Evolutionary conservation across 2,113 vertebrate species (phyloP).

Genomic region (Alethe castanea): DNA sequence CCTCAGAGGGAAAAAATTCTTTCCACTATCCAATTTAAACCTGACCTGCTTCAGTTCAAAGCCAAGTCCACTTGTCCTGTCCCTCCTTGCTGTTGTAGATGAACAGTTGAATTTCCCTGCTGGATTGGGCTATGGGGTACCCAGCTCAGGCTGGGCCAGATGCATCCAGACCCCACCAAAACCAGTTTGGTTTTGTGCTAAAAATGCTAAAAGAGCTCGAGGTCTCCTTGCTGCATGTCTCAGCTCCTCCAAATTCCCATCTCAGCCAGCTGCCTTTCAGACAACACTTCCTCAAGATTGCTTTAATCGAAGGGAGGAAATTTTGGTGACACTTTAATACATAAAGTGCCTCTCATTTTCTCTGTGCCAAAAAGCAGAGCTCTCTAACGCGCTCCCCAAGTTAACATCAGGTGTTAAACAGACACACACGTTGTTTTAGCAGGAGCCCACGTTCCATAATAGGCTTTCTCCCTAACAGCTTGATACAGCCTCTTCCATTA

Average conservation of each 20-base stretch:
- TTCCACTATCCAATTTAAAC: not conserved
- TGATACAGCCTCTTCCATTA: constrained; percentile 64
- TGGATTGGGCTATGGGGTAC: not conserved
- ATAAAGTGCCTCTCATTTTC: constrained; percentile 58
- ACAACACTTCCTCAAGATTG: not conserved
- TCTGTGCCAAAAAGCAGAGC: not conserved
- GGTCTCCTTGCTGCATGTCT: not conserved
- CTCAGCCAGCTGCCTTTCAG: constrained; percentile 11
- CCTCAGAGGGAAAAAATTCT: not conserved
- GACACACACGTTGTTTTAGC: constrained; percentile 16
- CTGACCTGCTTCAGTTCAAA: not conserved
- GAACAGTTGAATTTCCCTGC: not conserved
- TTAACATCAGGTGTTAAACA: constrained; percentile 66
- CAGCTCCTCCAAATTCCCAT: not conserved
- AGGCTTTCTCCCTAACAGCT: constrained; percentile 66
- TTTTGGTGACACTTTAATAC: constrained; percentile 66
- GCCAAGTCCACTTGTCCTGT: not conserved
- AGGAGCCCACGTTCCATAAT: constrained; percentile 49
- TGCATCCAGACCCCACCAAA: not conserved
- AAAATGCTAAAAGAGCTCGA: not conserved
- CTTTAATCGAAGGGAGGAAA: constrained; percentile 29
- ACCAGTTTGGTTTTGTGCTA: not conserved
- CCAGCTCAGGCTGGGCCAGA: not conserved
- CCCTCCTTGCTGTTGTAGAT: not conserved
- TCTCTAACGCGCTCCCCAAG: constrained; percentile 33